Evolutionary conservation across 53 echinoderm and acorn worm genomes (phyloP).

Genomic region (Henricia sp.): DNA sequence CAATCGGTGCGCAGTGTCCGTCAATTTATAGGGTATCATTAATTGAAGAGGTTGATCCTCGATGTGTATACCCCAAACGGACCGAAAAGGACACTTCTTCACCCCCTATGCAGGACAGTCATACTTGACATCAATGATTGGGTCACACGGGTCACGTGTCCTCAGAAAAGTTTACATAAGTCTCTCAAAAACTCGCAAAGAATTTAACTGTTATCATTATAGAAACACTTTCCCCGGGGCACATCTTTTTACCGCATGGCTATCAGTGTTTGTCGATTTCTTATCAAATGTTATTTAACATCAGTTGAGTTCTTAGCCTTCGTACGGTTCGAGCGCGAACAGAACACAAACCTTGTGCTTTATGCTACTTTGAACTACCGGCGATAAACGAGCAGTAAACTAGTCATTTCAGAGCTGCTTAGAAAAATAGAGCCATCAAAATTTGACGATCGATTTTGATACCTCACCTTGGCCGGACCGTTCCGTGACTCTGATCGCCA

Average conservation of each 20-base stretch:
- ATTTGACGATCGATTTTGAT: slow-evolving; percentile 54
- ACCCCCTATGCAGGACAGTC: slow-evolving; percentile 15
- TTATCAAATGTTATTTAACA: background rate
- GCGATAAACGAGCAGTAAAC: slow-evolving; percentile 40
- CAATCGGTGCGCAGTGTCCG: slow-evolving; percentile 7
- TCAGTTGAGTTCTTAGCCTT: background rate
- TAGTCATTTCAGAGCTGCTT: slow-evolving; percentile 31
- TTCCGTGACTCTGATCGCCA: background rate
- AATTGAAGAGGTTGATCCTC: slow-evolving; percentile 37
- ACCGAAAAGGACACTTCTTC: background rate
- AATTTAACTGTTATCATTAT: background rate
- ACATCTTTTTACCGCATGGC: background rate
- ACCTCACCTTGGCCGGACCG: slow-evolving; percentile 39
- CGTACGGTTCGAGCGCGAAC: background rate
- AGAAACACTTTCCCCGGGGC: background rate
- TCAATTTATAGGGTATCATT: slow-evolving; percentile 42
- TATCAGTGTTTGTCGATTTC: background rate
- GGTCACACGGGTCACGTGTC: slow-evolving; percentile 38
- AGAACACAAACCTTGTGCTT: background rate
- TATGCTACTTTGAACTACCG: slow-evolving; percentile 35
- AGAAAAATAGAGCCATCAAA: slow-evolving; percentile 44
- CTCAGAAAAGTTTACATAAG: background rate
- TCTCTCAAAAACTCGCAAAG: background rate
- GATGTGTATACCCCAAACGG: background rate
- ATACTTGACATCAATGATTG: slow-evolving; percentile 1